Base-by-base conservation (phyloP, 2,797 vertebrate genomes). In the Acipenser oxyrinchus region DNA sequence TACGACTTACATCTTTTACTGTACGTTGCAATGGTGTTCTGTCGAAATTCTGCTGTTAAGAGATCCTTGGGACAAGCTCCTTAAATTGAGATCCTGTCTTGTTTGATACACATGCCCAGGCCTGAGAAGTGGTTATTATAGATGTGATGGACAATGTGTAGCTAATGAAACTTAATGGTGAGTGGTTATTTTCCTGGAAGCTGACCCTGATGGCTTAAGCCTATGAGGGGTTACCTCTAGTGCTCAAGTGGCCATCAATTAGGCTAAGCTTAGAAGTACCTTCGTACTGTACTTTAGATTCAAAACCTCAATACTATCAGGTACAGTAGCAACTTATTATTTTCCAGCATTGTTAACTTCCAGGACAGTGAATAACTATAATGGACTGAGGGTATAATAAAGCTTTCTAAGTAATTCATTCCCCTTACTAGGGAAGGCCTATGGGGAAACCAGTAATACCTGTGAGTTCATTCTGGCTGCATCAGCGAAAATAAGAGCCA, bases 101-200 rank as follows among this genome's bases (percentile, higher is more conserved):
- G 11, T 63, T 49, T 8, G 62, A 66, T 69, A 37, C 51, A 37
- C 15, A 48, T 60, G 51, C 50, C n/a, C 63, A 7, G 61, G 37
- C 12, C n/a, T 71, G 59, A 65, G 48, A 63, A 37, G 4, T 64
- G 53, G 72, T 62, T 62, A 68, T 74, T 62, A 71, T 66, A 66
- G 68, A 74, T 59, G 48, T 62, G 48, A 64, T 53, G 63, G 63
- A 15, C 10, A 10, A 51, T 8, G n/a, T 37, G 37, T 51, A 59
- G 23, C 60, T 10, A 66, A 62, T 60, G 11, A 63, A 63, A 59
- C 60, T 23, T 12, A 15, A 13, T 15, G n/a, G 18, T 49, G 63
- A 37, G 37, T 37, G 37, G 37, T 37, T 37, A 37, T 37, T 37
- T 37, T 37, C 37, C 37, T 37, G 37, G 37, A 37, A 37, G 37